A percentile compares a stretch with the other conserved stretches of the same genome.
These are phyloP conservation scores for Sipha maydis DNA, from an alignment of 2,888 invertebrate genomes.

Conservation along the genomic window DNA sequence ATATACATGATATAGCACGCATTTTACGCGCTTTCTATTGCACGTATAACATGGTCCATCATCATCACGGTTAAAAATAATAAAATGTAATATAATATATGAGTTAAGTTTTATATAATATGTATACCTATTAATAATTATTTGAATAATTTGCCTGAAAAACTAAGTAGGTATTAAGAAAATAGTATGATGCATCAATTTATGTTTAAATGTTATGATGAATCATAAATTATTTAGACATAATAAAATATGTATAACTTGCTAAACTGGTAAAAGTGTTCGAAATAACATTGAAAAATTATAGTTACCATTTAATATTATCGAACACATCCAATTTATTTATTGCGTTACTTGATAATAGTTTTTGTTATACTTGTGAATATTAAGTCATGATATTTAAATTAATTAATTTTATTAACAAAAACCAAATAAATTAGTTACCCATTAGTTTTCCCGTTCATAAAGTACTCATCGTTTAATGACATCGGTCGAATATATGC, in stretches of 20 bases:
- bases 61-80: not conserved
- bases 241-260: not conserved
- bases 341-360: too few relatives aligned
- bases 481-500: too few relatives aligned
- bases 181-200: too few relatives aligned
- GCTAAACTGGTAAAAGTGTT: too few relatives aligned
- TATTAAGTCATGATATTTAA: too few relatives aligned
- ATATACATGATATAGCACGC: not conserved
- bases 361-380: too few relatives aligned
- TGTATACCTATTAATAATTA: not conserved
- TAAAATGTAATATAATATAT: not conserved
- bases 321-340: not conserved
- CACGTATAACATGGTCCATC: slow-evolving; percentile 39
- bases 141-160: slow-evolving; percentile 2
- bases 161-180: too few relatives aligned
- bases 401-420: too few relatives aligned
- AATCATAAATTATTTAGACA: not conserved
- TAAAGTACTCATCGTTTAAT: too few relatives aligned
- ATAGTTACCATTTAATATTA: not conserved
- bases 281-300: not conserved
- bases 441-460: too few relatives aligned
- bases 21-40: slow-evolving; percentile 47
- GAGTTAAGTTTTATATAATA: too few relatives aligned
- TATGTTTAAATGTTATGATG: not conserved
- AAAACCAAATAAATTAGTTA: too few relatives aligned